These are phyloP conservation scores for Cetonia aurata DNA, from an alignment of 2,888 invertebrate genomes.

Conservation along the genomic window DNA sequence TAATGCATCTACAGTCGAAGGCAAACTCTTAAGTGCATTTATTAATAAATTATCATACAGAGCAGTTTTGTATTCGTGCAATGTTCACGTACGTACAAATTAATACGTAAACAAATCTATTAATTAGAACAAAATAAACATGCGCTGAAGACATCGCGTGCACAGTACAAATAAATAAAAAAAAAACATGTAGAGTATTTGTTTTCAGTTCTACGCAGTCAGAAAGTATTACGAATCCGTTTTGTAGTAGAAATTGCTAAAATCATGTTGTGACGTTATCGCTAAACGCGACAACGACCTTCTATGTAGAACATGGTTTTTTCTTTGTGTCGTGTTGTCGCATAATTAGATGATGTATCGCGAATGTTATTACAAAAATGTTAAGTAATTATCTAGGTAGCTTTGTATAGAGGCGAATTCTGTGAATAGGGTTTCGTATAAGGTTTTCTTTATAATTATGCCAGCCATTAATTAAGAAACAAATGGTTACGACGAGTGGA, in stretches of 20 bases:
- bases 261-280: constrained; percentile 3
- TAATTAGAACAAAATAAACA: constrained; percentile 6
- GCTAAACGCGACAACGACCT: not conserved
- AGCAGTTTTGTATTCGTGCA: constrained; percentile 11
- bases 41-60: constrained; percentile 18
- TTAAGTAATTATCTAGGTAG: not conserved
- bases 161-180: constrained; percentile 6
- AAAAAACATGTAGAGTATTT: constrained; percentile 7
- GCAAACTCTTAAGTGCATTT: constrained; percentile 21
- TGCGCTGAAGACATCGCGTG: not conserved
- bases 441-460: too few species aligned
- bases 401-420: too few species aligned
- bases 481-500: too few species aligned
- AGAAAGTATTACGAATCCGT: constrained; percentile 1
- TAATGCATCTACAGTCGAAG: too few species aligned
- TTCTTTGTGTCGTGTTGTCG: not conserved
- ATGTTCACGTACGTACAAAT: constrained; percentile 3
- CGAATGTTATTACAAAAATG: constrained; percentile 16
- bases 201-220: not conserved
- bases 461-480: too few species aligned
- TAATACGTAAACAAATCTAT: constrained; percentile 23
- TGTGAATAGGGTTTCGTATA: too few species aligned
- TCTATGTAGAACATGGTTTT: not conserved
- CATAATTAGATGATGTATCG: constrained; percentile 18
- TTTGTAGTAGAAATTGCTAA: not conserved